Base-by-base conservation (phyloP, 2,888 invertebrate species). In the Villa cingulata region DNA sequence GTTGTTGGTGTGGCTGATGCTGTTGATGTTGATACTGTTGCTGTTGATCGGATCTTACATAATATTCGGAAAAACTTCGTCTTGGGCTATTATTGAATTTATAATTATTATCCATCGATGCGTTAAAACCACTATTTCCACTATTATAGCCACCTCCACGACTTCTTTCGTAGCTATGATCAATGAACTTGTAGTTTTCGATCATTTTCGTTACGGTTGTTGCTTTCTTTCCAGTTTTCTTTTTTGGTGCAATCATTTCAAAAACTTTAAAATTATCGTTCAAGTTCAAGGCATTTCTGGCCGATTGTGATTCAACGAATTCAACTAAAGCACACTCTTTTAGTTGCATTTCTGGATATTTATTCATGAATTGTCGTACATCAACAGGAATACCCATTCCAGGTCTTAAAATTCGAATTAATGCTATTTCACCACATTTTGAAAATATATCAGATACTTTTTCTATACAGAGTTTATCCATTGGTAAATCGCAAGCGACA, bases 361-460 rank as follows among this genome's bases (percentile, higher is more conserved):
- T 91, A 62, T 86, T 85, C 59, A 90, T 81, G 65, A 91, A 89
- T 65, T 87, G 88, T 48, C 91, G 79, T 19, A 92, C 86, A 69
- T 94, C 92, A 4, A 88, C 84, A 3, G 94, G 92, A 45, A 90
- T 82, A 12, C 89, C 83, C 70, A 88, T 88, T 37, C 92, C 91
- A 0, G 92, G 91, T 46, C 86, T 75, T 41, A 94, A 72, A 52
- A 94, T 86, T 48, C 94, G 76, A 45, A 95, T 86, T 36, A 91
- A 71, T 3, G 88, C 86, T 39, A 95, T 90, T 65, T 90, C 90
- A 4, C 94, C 94, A 62, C 89, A 92, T 45, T 78, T 74, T 14
- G 83, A 80, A 70, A 95, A 94, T 53, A 92, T 70, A 62, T 91
- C 86, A 1, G 91, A 90, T n/a, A 94, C 88, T 57, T 81, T 83